Evolutionary conservation across 2,888 invertebrate genomes (phyloP).

Genomic region (Calameuta filiformis): DNA sequence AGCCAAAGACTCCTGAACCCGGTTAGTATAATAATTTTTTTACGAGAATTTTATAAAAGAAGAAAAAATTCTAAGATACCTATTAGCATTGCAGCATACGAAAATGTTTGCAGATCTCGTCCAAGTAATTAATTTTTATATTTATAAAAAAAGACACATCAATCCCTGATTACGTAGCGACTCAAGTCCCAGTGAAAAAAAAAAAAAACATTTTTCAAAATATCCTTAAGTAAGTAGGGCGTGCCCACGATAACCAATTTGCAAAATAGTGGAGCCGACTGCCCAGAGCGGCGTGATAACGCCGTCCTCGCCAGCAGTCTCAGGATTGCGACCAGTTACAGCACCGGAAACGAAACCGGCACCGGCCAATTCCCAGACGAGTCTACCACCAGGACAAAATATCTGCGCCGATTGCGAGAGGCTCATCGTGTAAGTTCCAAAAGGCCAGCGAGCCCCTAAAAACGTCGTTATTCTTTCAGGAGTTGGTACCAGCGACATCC

Average conservation of each 20-base stretch:
- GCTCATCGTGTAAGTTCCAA: constrained; percentile 93
- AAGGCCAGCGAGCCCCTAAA: constrained; percentile 6
- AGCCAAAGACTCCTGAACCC: constrained; percentile 77
- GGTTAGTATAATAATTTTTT: constrained; percentile 68
- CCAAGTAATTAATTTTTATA: not conserved
- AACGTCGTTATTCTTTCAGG: constrained; percentile 8
- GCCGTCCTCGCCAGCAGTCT: constrained; percentile 64
- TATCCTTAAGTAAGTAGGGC: not conserved
- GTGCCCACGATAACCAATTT: constrained; percentile 40
- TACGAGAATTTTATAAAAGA: not conserved
- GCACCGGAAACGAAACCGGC: constrained; percentile 75
- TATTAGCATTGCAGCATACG: not conserved
- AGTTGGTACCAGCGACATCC: not conserved
- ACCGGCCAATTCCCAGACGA: constrained; percentile 70
- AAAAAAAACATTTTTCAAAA: not conserved
- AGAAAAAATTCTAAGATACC: not conserved
- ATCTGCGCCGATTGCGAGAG: constrained; percentile 98
- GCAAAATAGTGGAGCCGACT: constrained; percentile 62
- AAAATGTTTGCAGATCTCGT: not conserved
- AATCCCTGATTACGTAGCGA: not conserved
- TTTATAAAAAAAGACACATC: not conserved
- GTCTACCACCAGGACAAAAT: constrained; percentile 88
- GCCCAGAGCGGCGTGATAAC: constrained; percentile 66
- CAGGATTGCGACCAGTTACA: constrained; percentile 77
- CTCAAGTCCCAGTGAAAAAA: not conserved